phyloP scores from a whole-genome alignment of 2,113 vertebrate species.

The Euleptes europaea region DNA sequence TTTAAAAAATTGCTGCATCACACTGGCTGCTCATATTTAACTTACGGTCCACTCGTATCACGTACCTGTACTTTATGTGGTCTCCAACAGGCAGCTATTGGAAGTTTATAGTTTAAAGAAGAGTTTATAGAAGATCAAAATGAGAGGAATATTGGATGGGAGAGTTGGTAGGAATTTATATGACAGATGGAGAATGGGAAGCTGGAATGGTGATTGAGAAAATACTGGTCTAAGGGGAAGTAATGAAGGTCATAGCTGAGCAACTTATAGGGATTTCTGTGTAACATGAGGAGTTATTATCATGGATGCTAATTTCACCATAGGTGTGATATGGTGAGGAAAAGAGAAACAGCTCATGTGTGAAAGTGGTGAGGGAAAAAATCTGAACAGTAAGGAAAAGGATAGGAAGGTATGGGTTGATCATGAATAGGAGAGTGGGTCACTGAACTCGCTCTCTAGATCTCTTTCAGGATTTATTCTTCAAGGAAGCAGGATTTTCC shows the following conservation, averaged over 20 bases:
- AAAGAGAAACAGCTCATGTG: not conserved
- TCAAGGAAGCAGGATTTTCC: too few relatives aligned
- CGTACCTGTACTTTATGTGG: too few relatives aligned
- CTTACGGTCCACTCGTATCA: too few relatives aligned
- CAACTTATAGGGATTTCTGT: too few relatives aligned
- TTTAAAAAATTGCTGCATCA: too few relatives aligned
- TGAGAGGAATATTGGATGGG: not conserved
- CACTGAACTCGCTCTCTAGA: too few relatives aligned
- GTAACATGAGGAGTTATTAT: not conserved
- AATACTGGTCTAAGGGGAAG: not conserved
- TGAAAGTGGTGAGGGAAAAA: not conserved
- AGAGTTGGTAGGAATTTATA: not conserved
- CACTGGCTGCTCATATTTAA: too few relatives aligned
- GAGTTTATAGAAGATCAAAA: not conserved
- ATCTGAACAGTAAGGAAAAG: not conserved
- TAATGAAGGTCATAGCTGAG: not conserved
- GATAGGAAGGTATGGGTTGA: too few relatives aligned
- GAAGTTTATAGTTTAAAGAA: too few relatives aligned
- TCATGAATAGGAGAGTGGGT: too few relatives aligned
- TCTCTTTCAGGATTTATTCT: too few relatives aligned
- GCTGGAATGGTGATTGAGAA: not conserved
- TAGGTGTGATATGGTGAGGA: not conserved
- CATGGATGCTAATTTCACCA: not conserved
- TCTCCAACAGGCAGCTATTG: not conserved
- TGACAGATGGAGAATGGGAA: not conserved